phyloP scores from a whole-genome alignment of 1,140 invertebrate genomes.

The Asbolus verrucosus region DNA sequence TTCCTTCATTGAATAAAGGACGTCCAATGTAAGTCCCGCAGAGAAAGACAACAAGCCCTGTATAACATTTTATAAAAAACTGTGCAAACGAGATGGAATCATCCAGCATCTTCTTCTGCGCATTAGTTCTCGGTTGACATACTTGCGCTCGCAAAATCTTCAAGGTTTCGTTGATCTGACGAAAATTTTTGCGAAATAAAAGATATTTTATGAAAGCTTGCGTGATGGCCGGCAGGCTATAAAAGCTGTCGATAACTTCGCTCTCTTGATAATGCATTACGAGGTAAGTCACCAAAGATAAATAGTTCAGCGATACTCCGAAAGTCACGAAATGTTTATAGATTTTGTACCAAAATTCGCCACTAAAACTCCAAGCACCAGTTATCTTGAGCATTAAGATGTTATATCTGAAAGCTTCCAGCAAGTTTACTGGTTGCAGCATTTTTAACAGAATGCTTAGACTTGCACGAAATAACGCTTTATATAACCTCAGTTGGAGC shows the following conservation, averaged over 20 bases:
- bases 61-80: too few relatives aligned
- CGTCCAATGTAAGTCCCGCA: too few relatives aligned
- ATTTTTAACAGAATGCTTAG: too few relatives aligned
- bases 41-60: too few relatives aligned
- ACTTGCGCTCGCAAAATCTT: not conserved
- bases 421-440: not conserved
- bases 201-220: not conserved
- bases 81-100: too few relatives aligned
- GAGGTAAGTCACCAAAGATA: not conserved
- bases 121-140: too few relatives aligned
- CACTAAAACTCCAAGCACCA: not conserved
- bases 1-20: too few relatives aligned
- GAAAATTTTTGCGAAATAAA: not conserved
- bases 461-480: too few relatives aligned
- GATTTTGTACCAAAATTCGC: conserved; percentile 16
- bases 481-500: too few relatives aligned
- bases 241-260: not conserved
- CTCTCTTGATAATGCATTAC: not conserved
- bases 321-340: not conserved
- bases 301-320: not conserved
- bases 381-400: not conserved
- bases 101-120: too few relatives aligned
- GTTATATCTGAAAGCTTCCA: not conserved
- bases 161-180: not conserved
- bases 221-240: not conserved